Base-by-base conservation (phyloP, 2,113 vertebrate species). In the Rhombomys opimus region DNA sequence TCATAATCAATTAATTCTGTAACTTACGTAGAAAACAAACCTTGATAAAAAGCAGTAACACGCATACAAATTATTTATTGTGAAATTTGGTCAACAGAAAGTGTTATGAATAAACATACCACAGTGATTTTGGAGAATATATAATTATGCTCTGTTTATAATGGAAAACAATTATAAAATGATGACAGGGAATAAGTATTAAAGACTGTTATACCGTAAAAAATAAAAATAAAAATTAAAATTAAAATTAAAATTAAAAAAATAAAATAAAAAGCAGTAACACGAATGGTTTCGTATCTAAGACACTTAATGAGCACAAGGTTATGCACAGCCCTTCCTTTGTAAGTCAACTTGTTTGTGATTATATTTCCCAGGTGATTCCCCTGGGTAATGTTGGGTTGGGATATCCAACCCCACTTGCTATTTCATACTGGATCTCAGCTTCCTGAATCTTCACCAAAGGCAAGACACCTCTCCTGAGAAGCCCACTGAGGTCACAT, bases 311-410 rank as follows among this genome's bases (percentile, higher is more conserved):
- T 61, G 22, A 59, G 6, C 10, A 18, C 22, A 32, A 89, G 5
- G 14, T 1, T 50, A 82, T 78, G 32, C 77, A 20, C 0, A 57
- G n/a, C 32, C n/a, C 7, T 76, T 84, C 30, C 5, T 82, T 93
- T 57, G 73, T 73, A 73, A 82, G 59, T 70, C n/a, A 89, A 20
- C 1, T 32, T 92, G 20, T 18, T 63, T 73, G n/a, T 76, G 22
- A 52, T 67, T 20, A 76, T 35, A 54, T n/a, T 90, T 82, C 61
- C 20, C 7, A 78, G 32, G 18, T 54, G 20, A 91, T 13, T 23
- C 7, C 1, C 25, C 20, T 1, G 15, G 23, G 1, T 61, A 54
- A 61, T 5, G 18, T 2, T 30, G 18, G 23, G 2, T 1, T 81
- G 17, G 4, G 25, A 0, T 2, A 35, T 6, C 8, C n/a, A 30